Evolutionary conservation across 2,113 vertebrate genomes (phyloP).

Genomic region (Ellobius talpinus): DNA sequence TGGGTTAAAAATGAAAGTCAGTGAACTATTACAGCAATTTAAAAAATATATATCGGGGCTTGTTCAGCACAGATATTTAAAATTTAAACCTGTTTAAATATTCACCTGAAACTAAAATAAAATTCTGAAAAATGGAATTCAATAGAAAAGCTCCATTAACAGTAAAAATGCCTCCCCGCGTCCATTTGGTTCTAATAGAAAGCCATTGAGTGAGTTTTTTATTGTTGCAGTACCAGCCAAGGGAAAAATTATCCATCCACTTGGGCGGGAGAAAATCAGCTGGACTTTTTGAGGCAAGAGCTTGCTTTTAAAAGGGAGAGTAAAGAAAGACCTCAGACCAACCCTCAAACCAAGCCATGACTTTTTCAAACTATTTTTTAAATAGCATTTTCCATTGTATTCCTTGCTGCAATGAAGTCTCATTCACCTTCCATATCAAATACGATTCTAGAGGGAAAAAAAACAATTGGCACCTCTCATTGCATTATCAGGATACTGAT

Average conservation of each 20-base stretch:
- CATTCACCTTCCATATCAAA: constrained; percentile 57
- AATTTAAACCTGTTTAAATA: constrained; percentile 91
- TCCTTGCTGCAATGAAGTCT: constrained; percentile 22
- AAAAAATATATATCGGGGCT: constrained; percentile 86
- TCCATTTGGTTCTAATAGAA: constrained; percentile 83
- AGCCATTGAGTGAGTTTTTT: constrained; percentile 81
- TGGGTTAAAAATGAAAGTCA: constrained; percentile 88
- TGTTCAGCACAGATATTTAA: constrained; percentile 88
- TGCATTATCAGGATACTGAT: constrained; percentile 64
- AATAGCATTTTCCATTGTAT: constrained; percentile 21
- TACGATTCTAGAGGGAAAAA: constrained; percentile 23
- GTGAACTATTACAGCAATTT: constrained; percentile 90
- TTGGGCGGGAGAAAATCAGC: constrained; percentile 54
- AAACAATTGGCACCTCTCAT: constrained; percentile 54
- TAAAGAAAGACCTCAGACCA: neutral
- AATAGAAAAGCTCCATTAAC: constrained; percentile 84
- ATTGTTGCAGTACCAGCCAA: constrained; percentile 75
- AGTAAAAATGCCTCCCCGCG: constrained; percentile 82
- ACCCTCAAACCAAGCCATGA: neutral
- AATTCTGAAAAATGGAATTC: constrained; percentile 87
- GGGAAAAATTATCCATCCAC: constrained; percentile 74
- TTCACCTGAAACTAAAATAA: constrained; percentile 86
- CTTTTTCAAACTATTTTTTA: constrained; percentile 41
- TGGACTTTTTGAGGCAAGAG: constrained; percentile 39
- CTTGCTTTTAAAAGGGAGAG: constrained; percentile 24